Evolutionary conservation across 1,140 invertebrate species (phyloP).

Genomic region (Drosophila yakuba): DNA sequence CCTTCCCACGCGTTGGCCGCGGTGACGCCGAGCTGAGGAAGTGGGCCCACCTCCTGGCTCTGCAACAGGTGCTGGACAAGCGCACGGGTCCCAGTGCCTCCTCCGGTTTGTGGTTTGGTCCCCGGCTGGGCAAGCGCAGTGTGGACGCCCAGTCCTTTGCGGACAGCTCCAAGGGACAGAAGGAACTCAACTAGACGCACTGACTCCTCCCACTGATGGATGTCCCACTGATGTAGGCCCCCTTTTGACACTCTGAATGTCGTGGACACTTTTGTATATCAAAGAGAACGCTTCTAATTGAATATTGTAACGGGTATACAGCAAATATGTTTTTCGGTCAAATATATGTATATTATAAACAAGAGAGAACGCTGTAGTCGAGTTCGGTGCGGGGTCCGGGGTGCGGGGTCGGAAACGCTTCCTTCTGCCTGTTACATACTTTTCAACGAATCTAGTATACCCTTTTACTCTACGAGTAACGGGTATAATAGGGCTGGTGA

Average conservation of each 20-base stretch:
- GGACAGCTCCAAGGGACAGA: slow-evolving; percentile 54
- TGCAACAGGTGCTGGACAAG: slow-evolving; percentile 78
- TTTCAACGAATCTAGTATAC: no score
- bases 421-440: no score
- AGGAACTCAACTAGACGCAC: slow-evolving; percentile 63
- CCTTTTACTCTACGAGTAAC: no score
- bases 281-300: slow-evolving; percentile 51
- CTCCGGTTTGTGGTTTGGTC: slow-evolving; percentile 87
- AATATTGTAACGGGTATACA: slow-evolving; percentile 59
- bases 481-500: slow-evolving; percentile 62
- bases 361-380: no score
- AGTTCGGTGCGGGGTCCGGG: no score
- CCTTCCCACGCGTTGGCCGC: slow-evolving; percentile 86
- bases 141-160: slow-evolving; percentile 56
- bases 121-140: slow-evolving; percentile 85
- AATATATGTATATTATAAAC: slow-evolving; percentile 18
- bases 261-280: slow-evolving; percentile 22
- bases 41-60: slow-evolving; percentile 74
- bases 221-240: background rate
- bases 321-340: slow-evolving; percentile 45
- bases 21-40: slow-evolving; percentile 82
- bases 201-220: background rate
- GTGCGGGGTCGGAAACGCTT: no score
- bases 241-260: slow-evolving; percentile 12
- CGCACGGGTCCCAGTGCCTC: slow-evolving; percentile 79